Base-by-base conservation (phyloP, 2,113 vertebrate genomes). In the Nyctibius bracteatus region DNA sequence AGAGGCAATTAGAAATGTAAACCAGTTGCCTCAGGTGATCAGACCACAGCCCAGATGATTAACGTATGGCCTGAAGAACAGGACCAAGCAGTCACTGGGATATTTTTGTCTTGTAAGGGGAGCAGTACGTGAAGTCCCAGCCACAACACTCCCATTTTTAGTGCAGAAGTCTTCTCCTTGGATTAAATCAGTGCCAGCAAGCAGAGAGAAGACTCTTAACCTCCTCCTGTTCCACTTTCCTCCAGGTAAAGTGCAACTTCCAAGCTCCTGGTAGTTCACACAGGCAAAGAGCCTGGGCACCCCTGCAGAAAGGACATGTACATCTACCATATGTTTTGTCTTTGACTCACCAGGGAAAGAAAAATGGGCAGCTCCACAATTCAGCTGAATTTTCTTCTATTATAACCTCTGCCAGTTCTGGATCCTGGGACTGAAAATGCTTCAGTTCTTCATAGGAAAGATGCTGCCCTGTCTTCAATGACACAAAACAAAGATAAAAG, bases 271-370 rank as follows among this genome's bases (percentile, higher is more conserved):
- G 49, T 30, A 70, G 28, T 1, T 81, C 37, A 13, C 27, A 20
- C 0, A 12, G 6, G 37, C 35, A 35, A n/a, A 74, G 30, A 72
- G 30, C 43, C 23, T 28, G 33, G 55, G 35, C 44, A 62, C 2
- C 39, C 74, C 46, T 63, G 39, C 73, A 90, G 49, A 65, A 41
- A n/a, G 44, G 44, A 28, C 10, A 27, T 16, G 31, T 7, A 7
- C 52, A 78, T 31, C 77, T 13, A 13, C 37, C 75, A n/a, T 7
- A 2, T 5, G 15, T 21, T 85, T 78, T 31, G 25, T 39, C 66
- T 65, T 17, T 41, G 43, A 97, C 98, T 98, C 96, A 98, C 98
- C 98, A 97, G 4, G 97, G 97, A 44, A 98, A 97, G 81, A 94
- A 81, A 95, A 98, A 98, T 0, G 97, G 98, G 79, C 97, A 98